Evolutionary conservation across 2,888 invertebrate genomes (phyloP), one percentile per base, ranked within the genome.

Genomic region (Chrysotoxum bicinctum): DNA sequence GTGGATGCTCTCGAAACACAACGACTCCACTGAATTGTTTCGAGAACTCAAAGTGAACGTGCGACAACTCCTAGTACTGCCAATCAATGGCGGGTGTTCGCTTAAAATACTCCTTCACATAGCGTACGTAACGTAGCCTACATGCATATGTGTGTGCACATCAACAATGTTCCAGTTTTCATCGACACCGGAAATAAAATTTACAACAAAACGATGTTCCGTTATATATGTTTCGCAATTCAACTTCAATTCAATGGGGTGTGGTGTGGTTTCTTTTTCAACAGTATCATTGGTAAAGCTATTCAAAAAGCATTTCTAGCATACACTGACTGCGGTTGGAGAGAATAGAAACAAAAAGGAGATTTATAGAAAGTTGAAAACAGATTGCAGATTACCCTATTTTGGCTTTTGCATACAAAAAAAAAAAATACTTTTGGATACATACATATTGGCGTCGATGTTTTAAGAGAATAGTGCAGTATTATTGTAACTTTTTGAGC

Each of bases 151-250:
- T 10, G 16, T 19, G 8, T n/a, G n/a, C n/a, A n/a, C 40, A 54
- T 60, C 60, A 69, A 69, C 43, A 75, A 62, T 80, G 76, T 85
- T 81, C 85, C 68, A 85, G 26, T 85, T 81, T 73, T 40, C 81
- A 81, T 69, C 56, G 76, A 85, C 80, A 85, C 76, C 80, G 85
- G 85, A 85, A 85, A 85, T 77, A 48, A 69, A 85, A 77, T 77
- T 73, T 73, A 50, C 80, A 73, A 69, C 76, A 80, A 62, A 81
- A 81, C 45, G 73, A 58, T 72, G 68, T 62, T 75, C 70, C 68
- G 75, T 56, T 50, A 74, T 79, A 60, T 60, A 21, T 60, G 58
- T 66, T 21, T 30, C 43, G 48, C 48, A 21, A 37, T 58, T 43
- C 14, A 21, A 43, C 64, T 56, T 74, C 40, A 32, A 64, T 62